Conservation (phyloP, 92 coral and sea anemone species). For the Porites rus region DNA sequence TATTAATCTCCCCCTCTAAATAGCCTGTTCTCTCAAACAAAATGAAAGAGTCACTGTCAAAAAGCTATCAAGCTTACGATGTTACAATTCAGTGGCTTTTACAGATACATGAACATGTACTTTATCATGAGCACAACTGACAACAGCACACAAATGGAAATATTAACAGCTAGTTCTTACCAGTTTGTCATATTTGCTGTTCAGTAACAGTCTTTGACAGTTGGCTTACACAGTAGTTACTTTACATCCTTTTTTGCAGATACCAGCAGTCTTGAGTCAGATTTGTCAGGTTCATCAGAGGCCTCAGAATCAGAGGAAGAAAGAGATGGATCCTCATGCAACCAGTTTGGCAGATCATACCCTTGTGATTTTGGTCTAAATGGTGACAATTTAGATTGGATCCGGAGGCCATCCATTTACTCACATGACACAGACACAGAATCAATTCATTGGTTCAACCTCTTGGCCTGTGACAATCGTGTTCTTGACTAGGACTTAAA, state of each 20-base stretch:
- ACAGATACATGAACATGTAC: too few species aligned
- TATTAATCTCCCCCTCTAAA: too few species aligned
- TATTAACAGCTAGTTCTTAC: too few species aligned
- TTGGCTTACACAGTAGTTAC: slow-evolving; percentile 2
- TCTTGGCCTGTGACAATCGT: slow-evolving; percentile 43
- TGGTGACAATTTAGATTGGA: slow-evolving; percentile 63
- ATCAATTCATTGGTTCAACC: slow-evolving; percentile 44
- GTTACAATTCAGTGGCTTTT: too few species aligned
- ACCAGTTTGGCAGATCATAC: slow-evolving; percentile 1
- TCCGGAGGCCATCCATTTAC: slow-evolving; percentile 50
- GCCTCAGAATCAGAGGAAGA: slow-evolving; percentile 47
- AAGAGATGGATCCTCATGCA: neutral
- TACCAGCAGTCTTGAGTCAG: slow-evolving; percentile 23
- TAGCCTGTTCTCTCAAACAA: too few species aligned
- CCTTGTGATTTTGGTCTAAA: slow-evolving; percentile 42
- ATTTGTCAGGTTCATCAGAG: slow-evolving; percentile 24
- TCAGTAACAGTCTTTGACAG: slow-evolving; percentile 10
- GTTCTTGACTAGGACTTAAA: slow-evolving; percentile 21
- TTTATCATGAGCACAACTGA: too few species aligned
- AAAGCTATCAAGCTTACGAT: too few species aligned
- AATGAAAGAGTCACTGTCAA: too few species aligned
- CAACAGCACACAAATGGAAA: too few species aligned
- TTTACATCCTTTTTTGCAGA: slow-evolving; percentile 13
- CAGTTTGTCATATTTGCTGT: neutral
- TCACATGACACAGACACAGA: slow-evolving; percentile 41